Conservation (phyloP, 2,113 vertebrate genomes). For the Eurypyga helias region DNA sequence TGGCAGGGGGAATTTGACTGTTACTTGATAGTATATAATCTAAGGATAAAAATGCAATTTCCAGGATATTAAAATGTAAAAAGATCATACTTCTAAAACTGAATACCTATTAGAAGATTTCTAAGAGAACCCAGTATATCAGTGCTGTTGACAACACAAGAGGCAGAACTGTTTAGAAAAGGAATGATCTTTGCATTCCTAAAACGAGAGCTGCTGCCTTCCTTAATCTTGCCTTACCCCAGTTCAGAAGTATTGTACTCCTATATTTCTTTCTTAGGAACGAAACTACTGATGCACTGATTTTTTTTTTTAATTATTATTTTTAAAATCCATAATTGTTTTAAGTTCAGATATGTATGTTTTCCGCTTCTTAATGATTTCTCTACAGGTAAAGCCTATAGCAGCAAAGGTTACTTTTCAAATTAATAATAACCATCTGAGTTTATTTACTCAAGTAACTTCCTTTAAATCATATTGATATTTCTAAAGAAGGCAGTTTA, state of each 20-base stretch:
- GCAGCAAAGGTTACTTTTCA: not conserved
- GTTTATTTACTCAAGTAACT: constrained; percentile 15
- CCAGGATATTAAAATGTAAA: constrained; percentile 59
- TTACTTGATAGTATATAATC: constrained; percentile 39
- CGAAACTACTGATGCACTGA: not conserved
- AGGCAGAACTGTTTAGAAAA: not conserved
- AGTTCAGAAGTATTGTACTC: not conserved
- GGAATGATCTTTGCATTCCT: not conserved
- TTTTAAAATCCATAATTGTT: not conserved
- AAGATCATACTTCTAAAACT: constrained; percentile 56
- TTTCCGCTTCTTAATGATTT: not conserved
- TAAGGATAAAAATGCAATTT: constrained; percentile 74
- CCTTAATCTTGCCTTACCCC: not conserved
- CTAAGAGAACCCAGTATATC: not conserved
- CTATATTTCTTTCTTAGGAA: not conserved
- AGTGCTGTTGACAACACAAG: not conserved
- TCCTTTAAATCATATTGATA: constrained; percentile 8
- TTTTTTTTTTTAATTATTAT: not conserved
- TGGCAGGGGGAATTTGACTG: constrained; percentile 23
- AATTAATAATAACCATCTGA: not conserved
- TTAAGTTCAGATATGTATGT: not conserved
- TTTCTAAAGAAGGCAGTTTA: constrained; percentile 27
- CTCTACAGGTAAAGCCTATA: not conserved
- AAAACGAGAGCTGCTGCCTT: not conserved
- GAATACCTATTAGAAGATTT: constrained; percentile 41